phyloP scores from a whole-genome alignment of 35 echinoderm and acorn worm genomes.

The Heliocidaris erythrogramma region DNA sequence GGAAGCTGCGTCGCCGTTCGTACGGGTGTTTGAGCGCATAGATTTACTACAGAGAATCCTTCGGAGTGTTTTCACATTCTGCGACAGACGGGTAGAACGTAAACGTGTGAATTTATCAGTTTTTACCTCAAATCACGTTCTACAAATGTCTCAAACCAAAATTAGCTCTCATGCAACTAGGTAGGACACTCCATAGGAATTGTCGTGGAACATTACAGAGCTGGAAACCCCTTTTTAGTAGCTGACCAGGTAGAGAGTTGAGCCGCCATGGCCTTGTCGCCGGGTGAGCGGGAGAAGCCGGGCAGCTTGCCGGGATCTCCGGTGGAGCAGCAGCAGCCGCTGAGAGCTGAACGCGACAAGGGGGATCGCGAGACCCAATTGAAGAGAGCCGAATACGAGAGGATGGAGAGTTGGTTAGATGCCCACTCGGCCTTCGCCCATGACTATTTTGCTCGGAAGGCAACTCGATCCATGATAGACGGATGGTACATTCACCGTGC shows the following conservation, averaged over 20 bases:
- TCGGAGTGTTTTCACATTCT: background rate
- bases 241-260: background rate
- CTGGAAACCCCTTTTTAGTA: slow-evolving; percentile 20
- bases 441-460: slow-evolving; percentile 98
- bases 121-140: background rate
- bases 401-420: slow-evolving; percentile 95
- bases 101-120: background rate
- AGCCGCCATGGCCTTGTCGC: slow-evolving; percentile 52
- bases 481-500: slow-evolving; percentile 99
- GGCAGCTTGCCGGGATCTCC: slow-evolving; percentile 40
- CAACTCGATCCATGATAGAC: slow-evolving; percentile 95
- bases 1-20: too few species aligned
- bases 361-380: slow-evolving; percentile 27
- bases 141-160: slow-evolving; percentile 19
- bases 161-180: slow-evolving; percentile 27
- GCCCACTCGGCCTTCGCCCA: slow-evolving; percentile 89
- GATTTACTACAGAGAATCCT: background rate
- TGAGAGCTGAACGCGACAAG: background rate
- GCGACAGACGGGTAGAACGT: background rate
- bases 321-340: slow-evolving; percentile 47
- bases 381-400: slow-evolving; percentile 71
- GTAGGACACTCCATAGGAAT: slow-evolving; percentile 9
- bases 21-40: too few species aligned
- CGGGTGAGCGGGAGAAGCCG: slow-evolving; percentile 46
- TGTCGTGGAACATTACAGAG: slow-evolving; percentile 21